Base-by-base conservation (phyloP, 2,797 vertebrate species). In the Sparus aurata region DNA sequence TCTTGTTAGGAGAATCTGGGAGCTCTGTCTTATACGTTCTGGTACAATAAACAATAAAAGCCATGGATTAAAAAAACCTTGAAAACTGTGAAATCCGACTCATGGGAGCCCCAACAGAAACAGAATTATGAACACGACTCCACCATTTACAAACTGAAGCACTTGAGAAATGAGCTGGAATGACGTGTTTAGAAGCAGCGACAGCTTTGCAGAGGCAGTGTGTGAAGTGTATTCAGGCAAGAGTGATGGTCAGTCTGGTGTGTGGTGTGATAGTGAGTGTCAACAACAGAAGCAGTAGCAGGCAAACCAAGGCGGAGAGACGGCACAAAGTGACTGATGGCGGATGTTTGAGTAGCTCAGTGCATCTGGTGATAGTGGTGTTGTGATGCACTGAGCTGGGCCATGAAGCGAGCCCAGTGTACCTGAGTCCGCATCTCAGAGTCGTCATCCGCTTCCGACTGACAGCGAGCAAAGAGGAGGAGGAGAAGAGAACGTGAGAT, bases 401-500 rank as follows among this genome's bases (percentile, higher is more conserved):
- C 72, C 54, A 27, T 10, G 12, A 80, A 73, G 66, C 16, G 60
- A 69, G 85, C 85, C 87, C 72, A 71, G 85, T 92, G 91, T 98
- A 99, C 98, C 98, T 99, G 97, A 84, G 96, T 96, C 93, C 94
- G 97, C 91, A 95, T 95, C 91, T 98, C 97, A 84, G 97, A 95
- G 76, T 98, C 97, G 70, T 98, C 98, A 67, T 99, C 98, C 80
- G 97, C 97, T 86, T 99, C 98, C 92, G 98, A 99, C 98, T 99
- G 95, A 80, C 92, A 87, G 96, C 84, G 18, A 72, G 80, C 54
- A 85, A 75, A 71, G 69, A 84, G 15, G 38, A 57, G 18, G 25
- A 34, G 18, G 34, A 41, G 30, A 13, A 34, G 34, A 89, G 62
- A 78, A 76, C n/a, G 80, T 86, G 79, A 91, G 79, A 83, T 6